Base-by-base conservation (phyloP, 2,113 vertebrate genomes). In the Hydrochoerus hydrochaeris region DNA sequence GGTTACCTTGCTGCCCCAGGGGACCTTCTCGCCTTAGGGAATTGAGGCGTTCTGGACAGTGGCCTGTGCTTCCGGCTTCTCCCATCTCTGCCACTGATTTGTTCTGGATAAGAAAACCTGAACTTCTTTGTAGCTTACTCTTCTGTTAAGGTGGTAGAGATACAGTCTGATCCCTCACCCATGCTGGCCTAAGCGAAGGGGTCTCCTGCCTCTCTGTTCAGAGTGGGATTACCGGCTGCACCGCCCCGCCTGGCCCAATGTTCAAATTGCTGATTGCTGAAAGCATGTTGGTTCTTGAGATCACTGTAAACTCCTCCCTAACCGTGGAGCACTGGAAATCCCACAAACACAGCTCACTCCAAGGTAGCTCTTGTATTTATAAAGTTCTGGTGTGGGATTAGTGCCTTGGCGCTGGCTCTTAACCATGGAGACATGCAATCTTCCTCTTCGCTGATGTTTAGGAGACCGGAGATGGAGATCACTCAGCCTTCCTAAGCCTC, bases 71-170 rank as follows among this genome's bases (percentile, higher is more conserved):
- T 82, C 38, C 12, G 57, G 58, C 5, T 65, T 35, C 22, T 71
- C 91, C 41, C 54, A 28, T 60, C 60, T 58, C 57, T 84, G 83
- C 63, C 8, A 57, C 38, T 87, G 38, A 85, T 83, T 78, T 71
- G 9, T 83, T 85, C 13, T 49, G 94, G 77, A 80, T 67, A 65
- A 88, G 26, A 92, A 92, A 96, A 96, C 5, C 17, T 90, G 32
- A 95, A 73, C n/a, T 89, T 0, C n/a, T 81, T 86, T 14, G 19
- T 80, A 26, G 83, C 8, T 60, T 85, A 77, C 30, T 71, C 26
- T 35, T 91, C 62, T 28, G 5, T 65, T 44, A 85, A 58, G 30
- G 17, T 30, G 30, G 30, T 19, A 7, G 49, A 32, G 38, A 41
- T 28, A 3, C 24, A 44, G 28, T 28, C 54, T n/a, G 30, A 44